Conservation (phyloP, 2,113 vertebrate species). For the Callaeas wilsoni region DNA sequence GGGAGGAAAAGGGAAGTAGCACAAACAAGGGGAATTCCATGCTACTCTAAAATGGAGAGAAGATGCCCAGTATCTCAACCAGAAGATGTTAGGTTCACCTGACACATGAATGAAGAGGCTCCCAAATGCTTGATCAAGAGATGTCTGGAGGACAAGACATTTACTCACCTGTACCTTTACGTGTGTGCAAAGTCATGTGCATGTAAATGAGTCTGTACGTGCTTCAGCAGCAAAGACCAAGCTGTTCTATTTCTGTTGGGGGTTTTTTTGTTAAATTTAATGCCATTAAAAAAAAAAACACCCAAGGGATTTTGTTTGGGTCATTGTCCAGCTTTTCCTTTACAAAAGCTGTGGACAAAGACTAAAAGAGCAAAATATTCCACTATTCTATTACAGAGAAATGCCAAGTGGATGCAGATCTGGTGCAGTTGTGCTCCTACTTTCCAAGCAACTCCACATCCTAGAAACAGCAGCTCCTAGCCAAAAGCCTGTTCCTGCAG, state of each 20-base stretch:
- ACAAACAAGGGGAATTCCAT: background rate
- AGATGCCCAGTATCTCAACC: background rate
- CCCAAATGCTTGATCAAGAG: background rate
- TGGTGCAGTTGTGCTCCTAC: background rate
- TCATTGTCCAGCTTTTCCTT: background rate
- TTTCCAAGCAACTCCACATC: background rate
- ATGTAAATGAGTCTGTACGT: accelerated
- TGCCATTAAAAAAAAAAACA: background rate
- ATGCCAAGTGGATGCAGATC: background rate
- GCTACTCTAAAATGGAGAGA: background rate
- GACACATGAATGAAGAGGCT: background rate
- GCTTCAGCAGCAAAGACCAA: background rate
- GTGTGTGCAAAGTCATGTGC: background rate
- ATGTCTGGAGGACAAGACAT: background rate
- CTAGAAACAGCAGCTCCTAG: background rate
- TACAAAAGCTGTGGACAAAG: background rate
- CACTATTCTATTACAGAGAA: background rate
- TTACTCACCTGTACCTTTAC: background rate
- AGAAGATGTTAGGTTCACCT: background rate
- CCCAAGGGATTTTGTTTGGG: background rate
- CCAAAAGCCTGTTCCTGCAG: background rate
- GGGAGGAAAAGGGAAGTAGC: background rate
- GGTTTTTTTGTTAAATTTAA: background rate
- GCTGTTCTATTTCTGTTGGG: background rate
- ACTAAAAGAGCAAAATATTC: background rate